Base-by-base conservation (phyloP, 2,797 vertebrate species). In the Okamejei kenojei region DNA sequence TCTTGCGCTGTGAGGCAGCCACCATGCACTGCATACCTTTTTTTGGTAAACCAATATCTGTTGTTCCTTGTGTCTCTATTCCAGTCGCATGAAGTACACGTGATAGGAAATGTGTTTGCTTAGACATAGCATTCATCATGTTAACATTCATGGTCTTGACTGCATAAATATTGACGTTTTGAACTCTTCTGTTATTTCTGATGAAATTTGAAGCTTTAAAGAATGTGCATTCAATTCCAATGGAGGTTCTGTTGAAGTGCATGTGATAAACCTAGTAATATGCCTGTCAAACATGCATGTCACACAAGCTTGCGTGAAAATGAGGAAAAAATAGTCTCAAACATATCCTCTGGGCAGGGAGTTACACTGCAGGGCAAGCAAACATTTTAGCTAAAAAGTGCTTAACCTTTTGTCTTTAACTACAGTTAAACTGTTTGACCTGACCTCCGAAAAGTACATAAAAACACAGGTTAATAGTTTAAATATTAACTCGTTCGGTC, bases 371-470 rank as follows among this genome's bases (percentile, higher is more conserved):
- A 76, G 71, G 68, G 71, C 76, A 92, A 92, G 58, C 90, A 92
- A 92, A 92, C 90, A 76, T 92, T 92, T 38, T 76, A 74, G 90
- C 73, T 38, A 92, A 92, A 76, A 92, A 29, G 71, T 71, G 91
- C 77, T 93, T 93, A 93, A 93, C 93, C 93, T 90, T 86, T 80
- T 68, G 77, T 93, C 94, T 93, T 92, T 93, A 94, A 93, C 91
- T 94, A 94, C 93, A 94, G 93, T 95, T 95, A 94, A 95, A 95
- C 93, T 94, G 93, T 94, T 94, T 93, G 93, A 93, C 93, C 93
- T 68, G 92, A 93, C 93, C 92, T 73, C 73, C 2, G 71, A 74
- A 92, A 92, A 92, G 90, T 92, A 92, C 93, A 65, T 79, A 79
- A 93, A 93, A 93, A 71, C 93, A 81, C 58, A 80, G 93, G 76